These are phyloP conservation scores for Notarius lentiginosus DNA, from an alignment of 2,113 vertebrate species.

Conservation along the genomic window DNA sequence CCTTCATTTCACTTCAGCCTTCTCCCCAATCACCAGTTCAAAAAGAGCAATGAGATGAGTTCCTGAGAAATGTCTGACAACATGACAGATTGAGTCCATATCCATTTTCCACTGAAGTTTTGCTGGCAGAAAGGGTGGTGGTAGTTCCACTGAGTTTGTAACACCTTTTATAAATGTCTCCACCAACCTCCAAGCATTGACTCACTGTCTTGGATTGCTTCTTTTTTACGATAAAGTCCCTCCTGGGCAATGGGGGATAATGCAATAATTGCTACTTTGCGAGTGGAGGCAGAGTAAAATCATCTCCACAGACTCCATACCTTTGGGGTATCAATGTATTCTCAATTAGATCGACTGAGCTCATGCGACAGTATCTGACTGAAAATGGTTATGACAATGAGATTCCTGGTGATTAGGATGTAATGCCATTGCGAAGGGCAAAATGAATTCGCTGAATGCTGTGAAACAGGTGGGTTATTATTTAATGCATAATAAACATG, in stretches of 20 bases:
- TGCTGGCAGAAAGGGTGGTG: background rate
- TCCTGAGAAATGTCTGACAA: background rate
- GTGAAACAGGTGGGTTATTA: slow-evolving; percentile 35
- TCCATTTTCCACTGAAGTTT: background rate
- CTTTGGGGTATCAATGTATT: slow-evolving; percentile 58
- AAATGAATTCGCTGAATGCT: slow-evolving; percentile 36
- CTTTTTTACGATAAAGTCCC: slow-evolving; percentile 35
- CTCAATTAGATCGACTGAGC: slow-evolving; percentile 60
- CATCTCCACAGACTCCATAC: slow-evolving; percentile 40
- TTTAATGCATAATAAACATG: slow-evolving; percentile 5
- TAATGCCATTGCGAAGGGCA: slow-evolving; percentile 20
- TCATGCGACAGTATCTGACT: slow-evolving; percentile 32
- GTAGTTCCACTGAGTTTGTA: slow-evolving; percentile 7
- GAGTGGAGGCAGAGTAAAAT: slow-evolving; percentile 42
- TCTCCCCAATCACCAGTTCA: background rate
- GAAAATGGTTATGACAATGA: slow-evolving; percentile 55
- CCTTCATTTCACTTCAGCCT: background rate
- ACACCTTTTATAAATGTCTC: slow-evolving; percentile 21
- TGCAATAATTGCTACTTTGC: slow-evolving; percentile 45
- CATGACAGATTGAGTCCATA: background rate
- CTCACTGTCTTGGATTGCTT: slow-evolving; percentile 4
- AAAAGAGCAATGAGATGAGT: background rate
- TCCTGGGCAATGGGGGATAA: slow-evolving; percentile 18
- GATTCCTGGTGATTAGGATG: slow-evolving; percentile 60
- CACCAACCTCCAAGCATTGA: background rate